phyloP scores from a whole-genome alignment of 2,797 vertebrate genomes.

The Amazonetta brasiliensis region DNA sequence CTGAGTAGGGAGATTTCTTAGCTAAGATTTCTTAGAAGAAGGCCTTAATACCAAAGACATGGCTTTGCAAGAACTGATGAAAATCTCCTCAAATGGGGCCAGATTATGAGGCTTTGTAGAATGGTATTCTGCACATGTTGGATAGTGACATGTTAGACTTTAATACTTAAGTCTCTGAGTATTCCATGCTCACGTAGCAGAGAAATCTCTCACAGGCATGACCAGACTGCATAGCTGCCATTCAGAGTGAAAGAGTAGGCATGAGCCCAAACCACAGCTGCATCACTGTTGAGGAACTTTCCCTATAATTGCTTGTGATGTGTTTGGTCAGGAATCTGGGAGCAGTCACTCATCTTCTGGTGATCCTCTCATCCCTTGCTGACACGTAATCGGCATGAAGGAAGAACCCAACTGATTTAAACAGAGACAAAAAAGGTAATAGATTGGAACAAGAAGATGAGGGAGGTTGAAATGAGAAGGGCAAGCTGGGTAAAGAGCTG shows the following conservation, averaged over 20 bases:
- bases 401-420: background rate
- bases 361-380: background rate
- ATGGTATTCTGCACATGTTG: background rate
- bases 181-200: background rate
- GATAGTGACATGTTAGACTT: background rate
- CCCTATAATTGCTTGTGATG: background rate
- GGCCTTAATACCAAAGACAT: background rate
- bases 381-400: conserved; percentile 2
- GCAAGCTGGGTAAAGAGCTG: background rate
- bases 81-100: background rate
- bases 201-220: background rate
- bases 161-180: background rate
- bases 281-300: background rate
- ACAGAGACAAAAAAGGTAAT: background rate
- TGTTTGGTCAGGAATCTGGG: background rate
- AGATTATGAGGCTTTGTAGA: background rate
- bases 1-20: background rate
- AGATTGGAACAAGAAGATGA: background rate
- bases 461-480: background rate
- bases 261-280: background rate
- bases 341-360: background rate
- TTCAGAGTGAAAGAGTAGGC: background rate
- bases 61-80: background rate
- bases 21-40: conserved; percentile 4
- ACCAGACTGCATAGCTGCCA: background rate